Conservation (phyloP, 2,888 invertebrate genomes). For the Nomada lathburiana region DNA sequence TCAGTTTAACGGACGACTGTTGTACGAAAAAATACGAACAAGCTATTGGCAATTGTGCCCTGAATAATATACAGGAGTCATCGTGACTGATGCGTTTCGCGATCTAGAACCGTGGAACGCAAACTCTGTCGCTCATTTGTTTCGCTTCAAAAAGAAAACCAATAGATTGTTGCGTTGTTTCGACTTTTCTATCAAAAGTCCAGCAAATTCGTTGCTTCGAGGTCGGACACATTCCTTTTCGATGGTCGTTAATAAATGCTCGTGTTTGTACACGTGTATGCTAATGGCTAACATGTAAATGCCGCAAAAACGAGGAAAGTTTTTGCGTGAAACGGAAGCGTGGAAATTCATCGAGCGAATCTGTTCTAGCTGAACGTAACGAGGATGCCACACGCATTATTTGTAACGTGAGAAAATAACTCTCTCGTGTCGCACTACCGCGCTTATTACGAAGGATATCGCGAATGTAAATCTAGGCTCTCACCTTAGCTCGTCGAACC, state of each 20-base stretch:
- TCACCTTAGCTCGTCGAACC: constrained; percentile 49
- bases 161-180: too few relatives aligned
- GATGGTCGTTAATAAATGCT: constrained; percentile 15
- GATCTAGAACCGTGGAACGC: background rate
- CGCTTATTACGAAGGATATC: constrained; percentile 48
- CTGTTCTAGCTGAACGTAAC: background rate
- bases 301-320: constrained; percentile 28
- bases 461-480: constrained; percentile 52
- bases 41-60: constrained; percentile 13
- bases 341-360: background rate
- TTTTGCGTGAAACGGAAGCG: constrained; percentile 21
- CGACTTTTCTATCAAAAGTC: too few relatives aligned
- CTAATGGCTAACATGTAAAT: constrained; percentile 40
- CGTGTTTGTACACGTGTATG: constrained; percentile 44
- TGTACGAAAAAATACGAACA: background rate
- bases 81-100: constrained; percentile 38
- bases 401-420: constrained; percentile 68
- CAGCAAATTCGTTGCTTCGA: background rate
- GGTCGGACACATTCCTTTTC: background rate
- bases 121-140: constrained; percentile 33
- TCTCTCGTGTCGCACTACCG: constrained; percentile 52
- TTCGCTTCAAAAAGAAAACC: background rate
- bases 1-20: background rate
- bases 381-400: constrained; percentile 47
- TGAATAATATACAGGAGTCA: constrained; percentile 27